A percentile compares a stretch with the other conserved stretches of the same genome.
phyloP scores from a whole-genome alignment of 1,140 invertebrate species.

The Ylistrum balloti region DNA sequence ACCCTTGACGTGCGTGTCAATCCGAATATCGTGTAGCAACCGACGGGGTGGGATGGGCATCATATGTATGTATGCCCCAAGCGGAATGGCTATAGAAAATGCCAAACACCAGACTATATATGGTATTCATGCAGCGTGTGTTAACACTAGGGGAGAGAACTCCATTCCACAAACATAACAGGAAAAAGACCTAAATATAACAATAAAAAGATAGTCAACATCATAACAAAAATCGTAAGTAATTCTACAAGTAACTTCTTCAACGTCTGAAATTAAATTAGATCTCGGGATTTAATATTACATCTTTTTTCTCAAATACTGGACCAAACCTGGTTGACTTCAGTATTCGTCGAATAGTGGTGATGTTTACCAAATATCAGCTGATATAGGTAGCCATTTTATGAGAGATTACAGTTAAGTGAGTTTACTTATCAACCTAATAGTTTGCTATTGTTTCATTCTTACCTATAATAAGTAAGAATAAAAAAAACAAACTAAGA shows the following conservation, averaged over 20 bases:
- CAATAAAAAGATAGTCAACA: neutral
- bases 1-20: conserved; percentile 37
- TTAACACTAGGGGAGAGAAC: conserved; percentile 25
- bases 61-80: conserved; percentile 9
- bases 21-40: conserved; percentile 26
- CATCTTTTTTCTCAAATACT: neutral
- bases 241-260: neutral
- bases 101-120: conserved; percentile 28
- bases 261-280: neutral
- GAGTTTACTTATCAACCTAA: too few relatives aligned
- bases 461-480: too few relatives aligned
- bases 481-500: too few relatives aligned
- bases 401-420: too few relatives aligned
- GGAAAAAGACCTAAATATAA: conserved; percentile 7
- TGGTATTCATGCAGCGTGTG: conserved; percentile 30
- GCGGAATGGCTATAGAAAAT: neutral
- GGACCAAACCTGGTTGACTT: too few relatives aligned
- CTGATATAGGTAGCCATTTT: too few relatives aligned
- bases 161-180: conserved; percentile 38
- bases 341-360: too few relatives aligned
- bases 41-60: neutral
- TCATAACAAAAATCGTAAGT: neutral
- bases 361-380: too few relatives aligned
- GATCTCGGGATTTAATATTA: neutral
- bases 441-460: too few relatives aligned